These are phyloP conservation scores for Phengaris alcon DNA, from an alignment of 2,888 invertebrate genomes.

Conservation along the genomic window DNA sequence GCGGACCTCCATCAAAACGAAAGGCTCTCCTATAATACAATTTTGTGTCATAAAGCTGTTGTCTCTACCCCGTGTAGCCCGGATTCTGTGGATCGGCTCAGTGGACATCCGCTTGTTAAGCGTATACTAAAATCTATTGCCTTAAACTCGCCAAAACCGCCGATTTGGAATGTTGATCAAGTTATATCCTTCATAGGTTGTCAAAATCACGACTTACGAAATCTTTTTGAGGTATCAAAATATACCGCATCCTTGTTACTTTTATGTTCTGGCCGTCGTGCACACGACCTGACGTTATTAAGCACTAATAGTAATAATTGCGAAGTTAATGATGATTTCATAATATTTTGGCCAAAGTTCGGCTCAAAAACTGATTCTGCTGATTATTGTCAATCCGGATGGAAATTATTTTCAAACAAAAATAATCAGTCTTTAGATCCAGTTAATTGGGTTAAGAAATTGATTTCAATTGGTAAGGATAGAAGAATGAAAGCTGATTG, in stretches of 20 bases:
- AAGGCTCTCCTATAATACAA: slow-evolving; percentile 2
- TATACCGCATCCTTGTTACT: slow-evolving; percentile 30
- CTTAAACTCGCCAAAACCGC: too few species aligned
- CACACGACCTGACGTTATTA: slow-evolving; percentile 30
- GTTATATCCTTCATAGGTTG: too few species aligned
- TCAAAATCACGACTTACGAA: too few species aligned
- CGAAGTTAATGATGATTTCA: slow-evolving; percentile 8
- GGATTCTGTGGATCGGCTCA: too few species aligned
- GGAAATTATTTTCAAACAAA: slow-evolving; percentile 32
- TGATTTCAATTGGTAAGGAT: too few species aligned
- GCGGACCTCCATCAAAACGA: slow-evolving; percentile 10
- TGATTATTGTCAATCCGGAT: slow-evolving; percentile 27
- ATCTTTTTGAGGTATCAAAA: slow-evolving; percentile 22
- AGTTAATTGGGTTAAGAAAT: slow-evolving; percentile 32
- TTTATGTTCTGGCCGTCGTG: slow-evolving; percentile 29
- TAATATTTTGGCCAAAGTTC: slow-evolving; percentile 29
- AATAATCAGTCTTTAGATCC: slow-evolving; percentile 31
- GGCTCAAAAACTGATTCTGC: slow-evolving; percentile 37
- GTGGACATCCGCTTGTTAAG: too few species aligned
- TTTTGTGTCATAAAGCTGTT: slow-evolving; percentile 8
- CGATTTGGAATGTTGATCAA: too few species aligned
- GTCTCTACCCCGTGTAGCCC: too few species aligned
- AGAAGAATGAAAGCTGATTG: slow-evolving; percentile 18
- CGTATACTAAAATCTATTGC: too few species aligned
- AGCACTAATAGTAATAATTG: background rate